A percentile compares a stretch with the other conserved stretches of the same genome.
Conservation (phyloP, 2,797 vertebrate species). For the Crocidura indochinensis region DNA sequence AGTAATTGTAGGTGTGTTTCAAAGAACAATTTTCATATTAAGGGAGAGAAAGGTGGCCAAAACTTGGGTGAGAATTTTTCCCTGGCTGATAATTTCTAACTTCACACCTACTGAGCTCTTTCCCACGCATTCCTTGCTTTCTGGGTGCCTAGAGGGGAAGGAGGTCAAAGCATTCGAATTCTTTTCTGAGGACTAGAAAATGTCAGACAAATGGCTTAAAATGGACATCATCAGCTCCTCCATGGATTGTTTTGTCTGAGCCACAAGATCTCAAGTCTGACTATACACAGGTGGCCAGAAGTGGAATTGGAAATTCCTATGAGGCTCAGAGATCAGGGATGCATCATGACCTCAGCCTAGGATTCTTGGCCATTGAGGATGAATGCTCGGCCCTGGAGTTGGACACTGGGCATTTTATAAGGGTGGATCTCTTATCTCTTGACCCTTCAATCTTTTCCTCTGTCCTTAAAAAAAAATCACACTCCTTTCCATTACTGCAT, state of each 20-base stretch:
- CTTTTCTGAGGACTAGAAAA: constrained; percentile 34
- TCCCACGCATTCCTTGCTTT: neutral
- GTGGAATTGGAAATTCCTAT: neutral
- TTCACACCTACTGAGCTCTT: too few species aligned
- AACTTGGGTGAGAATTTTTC: neutral
- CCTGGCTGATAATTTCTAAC: neutral
- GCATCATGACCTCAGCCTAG: neutral
- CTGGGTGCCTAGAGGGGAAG: neutral
- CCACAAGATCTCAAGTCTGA: neutral
- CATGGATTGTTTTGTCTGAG: constrained; percentile 63
- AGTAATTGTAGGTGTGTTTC: constrained; percentile 70
- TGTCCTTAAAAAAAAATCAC: neutral
- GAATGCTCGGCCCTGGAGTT: neutral
- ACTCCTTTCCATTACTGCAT: neutral
- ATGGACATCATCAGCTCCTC: neutral
- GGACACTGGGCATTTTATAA: neutral
- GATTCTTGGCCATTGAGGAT: neutral
- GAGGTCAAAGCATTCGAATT: neutral
- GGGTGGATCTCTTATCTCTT: neutral
- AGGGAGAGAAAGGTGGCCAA: neutral
- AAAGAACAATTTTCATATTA: neutral
- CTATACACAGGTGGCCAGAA: neutral
- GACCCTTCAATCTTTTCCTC: neutral
- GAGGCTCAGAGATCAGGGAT: neutral
- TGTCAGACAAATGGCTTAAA: neutral